phyloP scores from a whole-genome alignment of 2,888 invertebrate genomes.

The Coelopa pilipes region DNA sequence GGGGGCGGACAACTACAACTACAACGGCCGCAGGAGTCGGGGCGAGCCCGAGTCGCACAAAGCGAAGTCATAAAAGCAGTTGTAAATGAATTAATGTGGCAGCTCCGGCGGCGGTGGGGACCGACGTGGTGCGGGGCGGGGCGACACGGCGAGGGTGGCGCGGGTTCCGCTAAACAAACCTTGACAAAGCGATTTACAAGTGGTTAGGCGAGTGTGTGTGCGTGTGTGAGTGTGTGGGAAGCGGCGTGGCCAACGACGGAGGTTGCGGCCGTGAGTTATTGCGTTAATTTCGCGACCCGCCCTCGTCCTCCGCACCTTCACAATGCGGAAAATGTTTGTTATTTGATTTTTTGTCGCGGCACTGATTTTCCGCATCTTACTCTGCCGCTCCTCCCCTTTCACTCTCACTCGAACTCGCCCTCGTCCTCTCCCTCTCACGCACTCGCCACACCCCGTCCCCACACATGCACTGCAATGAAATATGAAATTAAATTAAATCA shows the following conservation, averaged over 20 bases:
- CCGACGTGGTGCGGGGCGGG: neutral
- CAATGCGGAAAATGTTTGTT: conserved; percentile 26
- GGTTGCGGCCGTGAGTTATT: conserved; percentile 31
- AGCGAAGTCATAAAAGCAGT: conserved; percentile 4
- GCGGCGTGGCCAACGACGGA: neutral
- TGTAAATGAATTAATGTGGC: conserved; percentile 23
- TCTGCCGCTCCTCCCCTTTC: no score
- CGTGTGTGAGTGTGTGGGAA: neutral
- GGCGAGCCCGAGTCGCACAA: no score
- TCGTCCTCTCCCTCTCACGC: no score
- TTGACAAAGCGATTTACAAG: conserved; percentile 23
- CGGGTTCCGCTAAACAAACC: conserved; percentile 13
- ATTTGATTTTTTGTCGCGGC: conserved; percentile 23
- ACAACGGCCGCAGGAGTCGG: no score
- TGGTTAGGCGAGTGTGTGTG: conserved; percentile 6
- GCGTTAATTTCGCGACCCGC: conserved; percentile 24
- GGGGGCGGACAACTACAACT: neutral
- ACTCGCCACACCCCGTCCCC: neutral
- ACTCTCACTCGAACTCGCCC: no score
- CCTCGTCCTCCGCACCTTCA: neutral
- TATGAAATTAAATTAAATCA: conserved; percentile 1
- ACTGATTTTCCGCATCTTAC: neutral
- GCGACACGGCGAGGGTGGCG: neutral
- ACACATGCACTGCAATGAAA: conserved; percentile 7
- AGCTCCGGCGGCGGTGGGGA: neutral